phyloP scores from a whole-genome alignment of 2,797 vertebrate genomes.

The Muscicapa striata region DNA sequence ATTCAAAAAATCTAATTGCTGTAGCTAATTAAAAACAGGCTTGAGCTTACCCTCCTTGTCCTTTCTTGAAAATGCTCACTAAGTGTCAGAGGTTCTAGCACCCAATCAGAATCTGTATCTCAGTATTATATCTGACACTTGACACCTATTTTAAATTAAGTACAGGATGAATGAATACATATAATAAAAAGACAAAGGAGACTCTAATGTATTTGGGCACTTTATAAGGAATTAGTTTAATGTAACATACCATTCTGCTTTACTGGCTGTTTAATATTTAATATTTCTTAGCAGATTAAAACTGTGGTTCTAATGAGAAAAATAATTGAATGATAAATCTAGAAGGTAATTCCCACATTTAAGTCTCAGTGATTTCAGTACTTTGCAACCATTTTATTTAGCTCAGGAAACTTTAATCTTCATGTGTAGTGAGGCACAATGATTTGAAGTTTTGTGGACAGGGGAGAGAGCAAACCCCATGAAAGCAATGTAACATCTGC shows the following conservation, averaged over 20 bases:
- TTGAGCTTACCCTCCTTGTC: constrained; percentile 7
- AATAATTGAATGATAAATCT: constrained; percentile 36
- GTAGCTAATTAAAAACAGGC: constrained; percentile 41
- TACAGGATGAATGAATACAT: background rate
- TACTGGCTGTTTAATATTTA: constrained; percentile 38
- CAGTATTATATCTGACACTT: background rate
- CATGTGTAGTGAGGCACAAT: background rate
- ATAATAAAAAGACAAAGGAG: constrained; percentile 17
- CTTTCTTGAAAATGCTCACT: background rate
- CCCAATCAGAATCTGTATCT: background rate
- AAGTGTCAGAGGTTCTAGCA: background rate
- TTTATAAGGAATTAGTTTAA: constrained; percentile 20
- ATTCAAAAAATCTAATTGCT: constrained; percentile 44
- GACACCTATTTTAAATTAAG: constrained; percentile 5
- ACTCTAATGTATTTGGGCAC: background rate
- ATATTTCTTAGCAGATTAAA: constrained; percentile 39
- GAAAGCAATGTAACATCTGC: background rate
- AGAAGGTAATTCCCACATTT: background rate
- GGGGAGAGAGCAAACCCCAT: background rate
- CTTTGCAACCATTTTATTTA: background rate
- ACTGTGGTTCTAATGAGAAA: constrained; percentile 40
- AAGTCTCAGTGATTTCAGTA: background rate
- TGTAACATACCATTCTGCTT: background rate
- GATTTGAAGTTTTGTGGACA: background rate
- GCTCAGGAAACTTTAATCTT: background rate